Conservation (phyloP, 1,140 invertebrate genomes). For the Thrips palmi region DNA sequence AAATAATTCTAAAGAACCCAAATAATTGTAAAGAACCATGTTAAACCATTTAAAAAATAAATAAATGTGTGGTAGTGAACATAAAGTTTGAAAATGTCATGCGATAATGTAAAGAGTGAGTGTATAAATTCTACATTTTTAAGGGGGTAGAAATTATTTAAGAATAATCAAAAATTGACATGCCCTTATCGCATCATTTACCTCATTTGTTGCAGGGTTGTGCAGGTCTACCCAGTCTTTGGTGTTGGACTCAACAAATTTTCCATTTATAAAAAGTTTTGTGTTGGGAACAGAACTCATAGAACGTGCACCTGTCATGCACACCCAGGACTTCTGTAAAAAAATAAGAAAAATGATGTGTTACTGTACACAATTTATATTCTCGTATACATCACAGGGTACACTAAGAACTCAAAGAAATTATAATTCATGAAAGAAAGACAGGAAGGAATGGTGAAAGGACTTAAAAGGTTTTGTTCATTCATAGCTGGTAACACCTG, state of each 20-base stretch:
- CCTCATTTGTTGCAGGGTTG: conserved; percentile 81
- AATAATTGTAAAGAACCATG: background rate
- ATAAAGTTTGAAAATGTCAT: background rate
- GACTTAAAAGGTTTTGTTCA: too few species aligned
- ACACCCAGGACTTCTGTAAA: too few species aligned
- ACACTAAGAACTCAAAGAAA: too few species aligned
- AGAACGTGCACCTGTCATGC: too few species aligned
- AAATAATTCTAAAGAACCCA: too few species aligned
- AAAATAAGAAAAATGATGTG: too few species aligned
- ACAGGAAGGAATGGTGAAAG: too few species aligned
- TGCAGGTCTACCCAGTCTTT: conserved; percentile 86
- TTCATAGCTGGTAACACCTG: too few species aligned
- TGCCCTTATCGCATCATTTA: conserved; percentile 32
- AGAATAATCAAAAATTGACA: background rate
- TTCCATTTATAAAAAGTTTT: conserved; percentile 89
- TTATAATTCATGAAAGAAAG: too few species aligned
- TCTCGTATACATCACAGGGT: too few species aligned
- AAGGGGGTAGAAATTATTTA: conserved; percentile 3
- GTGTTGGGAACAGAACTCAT: conserved; percentile 51
- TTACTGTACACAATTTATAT: too few species aligned
- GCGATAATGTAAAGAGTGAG: background rate
- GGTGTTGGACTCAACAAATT: conserved; percentile 86
- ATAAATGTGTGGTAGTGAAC: background rate
- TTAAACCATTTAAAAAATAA: conserved; percentile 8
- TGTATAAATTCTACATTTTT: background rate